phyloP scores from a whole-genome alignment of 2,888 invertebrate genomes.

The Linnaemya tessellans region DNA sequence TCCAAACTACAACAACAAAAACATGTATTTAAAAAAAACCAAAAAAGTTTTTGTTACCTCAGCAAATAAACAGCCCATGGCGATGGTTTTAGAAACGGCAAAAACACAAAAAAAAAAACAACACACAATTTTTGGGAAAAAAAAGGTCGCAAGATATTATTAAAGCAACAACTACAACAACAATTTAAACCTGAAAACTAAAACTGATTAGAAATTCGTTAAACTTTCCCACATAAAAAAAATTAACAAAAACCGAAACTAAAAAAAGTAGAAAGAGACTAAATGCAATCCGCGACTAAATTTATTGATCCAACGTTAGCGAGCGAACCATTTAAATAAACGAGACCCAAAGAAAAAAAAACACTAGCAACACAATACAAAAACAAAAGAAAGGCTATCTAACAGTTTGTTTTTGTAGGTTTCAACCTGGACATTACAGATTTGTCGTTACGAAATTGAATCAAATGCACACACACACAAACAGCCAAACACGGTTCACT shows the following conservation, averaged over 20 bases:
- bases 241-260: conserved; percentile 31
- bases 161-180: conserved; percentile 61
- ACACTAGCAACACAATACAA: conserved; percentile 29
- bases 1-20: conserved; percentile 7
- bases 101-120: conserved; percentile 4
- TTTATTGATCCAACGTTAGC: conserved; percentile 71
- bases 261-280: conserved; percentile 61
- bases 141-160: conserved; percentile 71
- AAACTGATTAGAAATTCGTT: conserved; percentile 72
- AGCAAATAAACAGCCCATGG: conserved; percentile 31
- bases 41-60: conserved; percentile 15
- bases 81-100: conserved; percentile 40
- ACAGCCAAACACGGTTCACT: conserved; percentile 14
- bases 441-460: conserved; percentile 72
- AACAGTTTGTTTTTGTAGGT: conserved; percentile 11
- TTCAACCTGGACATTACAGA: conserved; percentile 70
- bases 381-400: conserved; percentile 6
- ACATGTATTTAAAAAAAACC: not conserved
- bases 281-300: conserved; percentile 73
- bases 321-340: conserved; percentile 64
- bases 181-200: conserved; percentile 53
- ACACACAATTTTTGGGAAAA: conserved; percentile 22
- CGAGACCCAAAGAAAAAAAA: conserved; percentile 38
- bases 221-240: conserved; percentile 69
- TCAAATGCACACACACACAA: conserved; percentile 47